A percentile compares a stretch with the other conserved stretches of the same genome.
Conservation (phyloP, 2,797 vertebrate genomes). For the Acropternis orthonyx region DNA sequence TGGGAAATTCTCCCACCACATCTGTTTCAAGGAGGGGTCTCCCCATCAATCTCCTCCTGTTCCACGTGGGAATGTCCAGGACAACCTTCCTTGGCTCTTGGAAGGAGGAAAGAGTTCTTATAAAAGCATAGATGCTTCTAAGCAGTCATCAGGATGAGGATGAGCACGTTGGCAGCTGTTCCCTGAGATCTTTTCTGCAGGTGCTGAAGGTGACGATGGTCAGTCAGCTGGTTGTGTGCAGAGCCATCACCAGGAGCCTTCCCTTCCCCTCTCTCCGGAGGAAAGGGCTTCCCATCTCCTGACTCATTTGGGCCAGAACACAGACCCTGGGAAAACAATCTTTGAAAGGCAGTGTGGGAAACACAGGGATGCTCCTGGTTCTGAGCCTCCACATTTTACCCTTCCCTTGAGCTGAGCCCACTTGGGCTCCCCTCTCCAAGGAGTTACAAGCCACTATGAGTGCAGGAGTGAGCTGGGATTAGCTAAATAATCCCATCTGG, state of each 20-base stretch:
- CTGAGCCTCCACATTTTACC: background rate
- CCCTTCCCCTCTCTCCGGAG: background rate
- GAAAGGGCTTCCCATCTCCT: background rate
- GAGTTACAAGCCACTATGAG: accelerated
- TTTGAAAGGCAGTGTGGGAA: background rate
- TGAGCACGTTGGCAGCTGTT: accelerated
- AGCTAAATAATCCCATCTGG: background rate
- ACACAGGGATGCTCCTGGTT: background rate
- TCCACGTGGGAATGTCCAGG: background rate
- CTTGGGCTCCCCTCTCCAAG: background rate
- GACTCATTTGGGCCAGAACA: background rate
- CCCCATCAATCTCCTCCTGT: background rate
- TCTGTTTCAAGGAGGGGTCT: background rate
- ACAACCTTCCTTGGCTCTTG: background rate
- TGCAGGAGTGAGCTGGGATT: background rate
- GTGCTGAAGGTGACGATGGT: background rate
- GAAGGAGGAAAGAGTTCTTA: background rate
- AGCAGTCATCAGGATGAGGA: background rate
- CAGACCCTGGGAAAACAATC: background rate
- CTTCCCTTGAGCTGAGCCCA: accelerated
- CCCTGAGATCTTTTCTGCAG: background rate
- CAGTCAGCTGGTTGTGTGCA: accelerated
- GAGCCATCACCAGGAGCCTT: background rate
- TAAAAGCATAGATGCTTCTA: background rate
- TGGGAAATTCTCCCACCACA: background rate